A percentile compares a stretch with the other conserved stretches of the same genome.
These are phyloP conservation scores for Amphiura filiformis DNA, from an alignment of 35 echinoderm and acorn worm genomes.

Conservation along the genomic window DNA sequence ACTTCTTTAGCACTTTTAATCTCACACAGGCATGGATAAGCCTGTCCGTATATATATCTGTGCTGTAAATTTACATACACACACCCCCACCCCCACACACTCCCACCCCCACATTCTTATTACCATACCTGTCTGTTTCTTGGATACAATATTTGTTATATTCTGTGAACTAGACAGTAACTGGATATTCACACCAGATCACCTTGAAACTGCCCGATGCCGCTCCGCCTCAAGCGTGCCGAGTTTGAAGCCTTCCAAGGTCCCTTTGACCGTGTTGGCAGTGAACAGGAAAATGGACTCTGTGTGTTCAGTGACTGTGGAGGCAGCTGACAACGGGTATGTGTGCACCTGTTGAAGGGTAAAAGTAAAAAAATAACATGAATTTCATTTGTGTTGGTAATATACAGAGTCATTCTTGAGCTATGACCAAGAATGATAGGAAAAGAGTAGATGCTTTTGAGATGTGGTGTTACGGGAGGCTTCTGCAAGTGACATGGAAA, in stretches of 20 bases:
- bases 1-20: too few species aligned
- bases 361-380: background rate
- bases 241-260: slow-evolving; percentile 55
- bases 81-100: too few species aligned
- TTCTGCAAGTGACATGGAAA: too few species aligned
- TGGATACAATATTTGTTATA: slow-evolving; percentile 70
- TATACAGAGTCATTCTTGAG: too few species aligned
- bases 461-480: too few species aligned
- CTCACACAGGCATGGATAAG: too few species aligned
- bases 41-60: too few species aligned
- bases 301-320: slow-evolving; percentile 32
- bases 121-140: slow-evolving; percentile 69
- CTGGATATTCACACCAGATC: slow-evolving; percentile 74
- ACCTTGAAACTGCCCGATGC: slow-evolving; percentile 12
- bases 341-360: slow-evolving; percentile 58
- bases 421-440: too few species aligned
- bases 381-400: too few species aligned
- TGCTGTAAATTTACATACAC: too few species aligned
- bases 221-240: background rate
- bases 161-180: slow-evolving; percentile 59
- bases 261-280: slow-evolving; percentile 34
- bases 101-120: too few species aligned
- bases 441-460: too few species aligned
- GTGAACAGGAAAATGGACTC: slow-evolving; percentile 75
- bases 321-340: slow-evolving; percentile 34